Percentiles rank a stretch among this genome's conserved stretches.
Conservation (phyloP, 2,888 invertebrate genomes). For the Elmis aenea region DNA sequence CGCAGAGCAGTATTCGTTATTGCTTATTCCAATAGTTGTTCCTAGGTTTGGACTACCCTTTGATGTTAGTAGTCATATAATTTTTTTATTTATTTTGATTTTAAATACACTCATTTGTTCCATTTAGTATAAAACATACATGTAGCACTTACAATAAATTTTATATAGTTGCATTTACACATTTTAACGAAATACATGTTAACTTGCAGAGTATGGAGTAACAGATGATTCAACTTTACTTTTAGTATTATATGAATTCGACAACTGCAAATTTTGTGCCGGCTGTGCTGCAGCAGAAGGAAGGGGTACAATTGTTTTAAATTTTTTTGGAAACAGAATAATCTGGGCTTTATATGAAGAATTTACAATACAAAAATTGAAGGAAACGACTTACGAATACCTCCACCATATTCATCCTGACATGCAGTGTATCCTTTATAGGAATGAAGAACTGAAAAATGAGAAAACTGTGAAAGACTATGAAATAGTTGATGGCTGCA, state of each 20-base stretch:
- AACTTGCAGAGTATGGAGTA: constrained; percentile 3
- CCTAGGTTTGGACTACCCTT: too few species aligned
- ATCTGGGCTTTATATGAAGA: constrained; percentile 2
- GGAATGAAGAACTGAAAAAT: constrained; percentile 1
- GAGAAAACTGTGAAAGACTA: not conserved
- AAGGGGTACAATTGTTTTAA: not conserved
- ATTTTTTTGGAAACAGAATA: constrained; percentile 1
- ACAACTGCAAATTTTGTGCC: constrained; percentile 2
- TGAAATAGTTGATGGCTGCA: not conserved
- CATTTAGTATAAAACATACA: too few species aligned
- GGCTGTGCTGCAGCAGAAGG: constrained; percentile 3
- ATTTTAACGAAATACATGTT: too few species aligned
- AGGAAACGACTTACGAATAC: constrained; percentile 3
- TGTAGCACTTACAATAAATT: too few species aligned
- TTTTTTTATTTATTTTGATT: too few species aligned
- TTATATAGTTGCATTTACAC: too few species aligned
- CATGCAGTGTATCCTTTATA: constrained; percentile 1
- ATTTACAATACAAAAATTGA: not conserved
- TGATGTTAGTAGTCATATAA: too few species aligned
- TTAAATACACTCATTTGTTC: too few species aligned
- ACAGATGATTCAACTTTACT: not conserved
- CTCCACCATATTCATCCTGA: constrained; percentile 6
- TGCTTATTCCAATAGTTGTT: too few species aligned
- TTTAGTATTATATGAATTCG: constrained; percentile 1
- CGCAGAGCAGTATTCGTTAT: too few species aligned